Base-by-base conservation (phyloP, 2,113 vertebrate species). In the Pipa parva region DNA sequence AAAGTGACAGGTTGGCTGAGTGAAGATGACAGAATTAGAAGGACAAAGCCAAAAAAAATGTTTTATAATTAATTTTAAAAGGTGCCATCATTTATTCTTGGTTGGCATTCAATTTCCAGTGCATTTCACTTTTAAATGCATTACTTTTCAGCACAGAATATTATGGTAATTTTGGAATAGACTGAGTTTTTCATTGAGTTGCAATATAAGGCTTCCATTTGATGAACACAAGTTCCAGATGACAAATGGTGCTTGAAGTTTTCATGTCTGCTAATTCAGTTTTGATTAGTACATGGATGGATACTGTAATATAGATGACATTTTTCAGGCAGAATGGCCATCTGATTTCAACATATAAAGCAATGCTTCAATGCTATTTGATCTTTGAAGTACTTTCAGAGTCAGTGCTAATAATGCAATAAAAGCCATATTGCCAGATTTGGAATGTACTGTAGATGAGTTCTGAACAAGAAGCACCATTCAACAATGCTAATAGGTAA, bases 221-320 rank as follows among this genome's bases (percentile, higher is more conserved):
- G 82, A 85, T 77, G 82, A 76, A 84, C 74, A 76, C 37, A 77
- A 80, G 84, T 84, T 88, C 76, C 81, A 81, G 77, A 78, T 88
- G 83, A 90, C 74, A 84, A 85, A 87, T 74, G 71, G 68, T 80
- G 81, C 86, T 86, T 82, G 81, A 83, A 83, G 80, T 75, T 80
- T 76, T 75, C 76, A 71, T 81, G 83, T 87, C 80, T 86, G 80
- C 80, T 87, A 86, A 91, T 90, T 90, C 75, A 76, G 80, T 84
- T 91, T 91, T 88, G 69, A 91, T 90, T 89, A 81, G 82, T 84
- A 83, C 81, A 88, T 77, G 82, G 72, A 78, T 76, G 78, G 81
- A 81, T 83, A 79, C 77, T 81, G 78, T 83, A 87, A 81, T 86
- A 82, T 79, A 85, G 82, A 78, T 85, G 84, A 51, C 81, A 89